These are phyloP conservation scores for Beaufortia kweichowensis DNA, from an alignment of 2,113 vertebrate genomes.

Conservation along the genomic window DNA sequence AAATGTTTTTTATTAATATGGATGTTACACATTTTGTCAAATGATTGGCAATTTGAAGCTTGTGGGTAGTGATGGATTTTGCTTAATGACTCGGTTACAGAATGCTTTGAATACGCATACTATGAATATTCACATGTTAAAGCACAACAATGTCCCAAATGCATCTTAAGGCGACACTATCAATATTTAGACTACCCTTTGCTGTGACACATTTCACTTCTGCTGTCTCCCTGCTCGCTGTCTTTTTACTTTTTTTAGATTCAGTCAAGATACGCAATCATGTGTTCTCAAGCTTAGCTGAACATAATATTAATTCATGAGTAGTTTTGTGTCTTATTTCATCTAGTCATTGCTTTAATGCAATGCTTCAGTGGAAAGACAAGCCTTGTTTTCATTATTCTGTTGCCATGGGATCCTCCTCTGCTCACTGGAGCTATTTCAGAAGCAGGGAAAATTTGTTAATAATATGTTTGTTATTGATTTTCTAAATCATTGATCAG, in stretches of 20 bases:
- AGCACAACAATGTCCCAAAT: conserved; percentile 3
- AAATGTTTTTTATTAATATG: too few species aligned
- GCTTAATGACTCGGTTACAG: conserved; percentile 18
- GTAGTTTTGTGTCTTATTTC: conserved; percentile 16
- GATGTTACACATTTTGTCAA: too few species aligned
- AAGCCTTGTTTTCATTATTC: conserved; percentile 24
- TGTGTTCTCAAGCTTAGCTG: conserved; percentile 21
- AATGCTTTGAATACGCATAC: conserved; percentile 7
- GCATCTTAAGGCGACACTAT: conserved; percentile 38
- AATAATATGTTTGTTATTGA: not conserved
- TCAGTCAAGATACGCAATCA: conserved; percentile 9
- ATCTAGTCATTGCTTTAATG: conserved; percentile 23
- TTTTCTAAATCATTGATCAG: conserved; percentile 13
- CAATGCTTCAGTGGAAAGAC: conserved; percentile 27
- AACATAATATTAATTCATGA: conserved; percentile 35
- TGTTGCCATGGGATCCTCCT: conserved; percentile 4
- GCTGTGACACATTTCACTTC: not conserved
- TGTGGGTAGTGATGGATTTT: not conserved
- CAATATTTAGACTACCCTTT: conserved; percentile 32
- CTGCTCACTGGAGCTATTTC: not conserved
- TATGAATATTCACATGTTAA: conserved; percentile 37
- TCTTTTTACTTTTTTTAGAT: conserved; percentile 23
- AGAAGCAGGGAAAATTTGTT: not conserved
- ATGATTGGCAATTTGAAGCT: not conserved
- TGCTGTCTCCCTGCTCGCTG: not conserved